Percentiles rank a stretch among this genome's conserved stretches.
These are phyloP conservation scores for Gallinago media DNA, from an alignment of 2,113 vertebrate genomes.

Conservation along the genomic window DNA sequence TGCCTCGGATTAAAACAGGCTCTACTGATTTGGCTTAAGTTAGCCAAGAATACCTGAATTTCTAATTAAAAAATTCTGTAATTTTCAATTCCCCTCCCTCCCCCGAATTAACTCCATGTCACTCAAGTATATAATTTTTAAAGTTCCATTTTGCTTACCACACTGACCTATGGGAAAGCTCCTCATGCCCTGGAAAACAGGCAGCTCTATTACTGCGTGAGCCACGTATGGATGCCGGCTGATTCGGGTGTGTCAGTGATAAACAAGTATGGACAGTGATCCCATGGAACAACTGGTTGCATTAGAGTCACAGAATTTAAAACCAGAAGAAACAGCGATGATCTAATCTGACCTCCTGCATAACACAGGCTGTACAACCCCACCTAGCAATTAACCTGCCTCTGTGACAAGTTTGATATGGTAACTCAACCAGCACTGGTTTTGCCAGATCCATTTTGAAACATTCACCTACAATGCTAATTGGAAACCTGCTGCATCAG, in stretches of 20 bases:
- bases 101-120: neutral
- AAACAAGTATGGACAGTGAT: conserved; percentile 58
- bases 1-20: neutral
- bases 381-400: conserved; percentile 59
- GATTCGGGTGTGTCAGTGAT: conserved; percentile 10
- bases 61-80: neutral
- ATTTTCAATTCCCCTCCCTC: neutral
- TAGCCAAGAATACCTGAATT: neutral
- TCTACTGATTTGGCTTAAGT: neutral
- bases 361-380: neutral
- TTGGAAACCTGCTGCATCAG: neutral
- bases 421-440: conserved; percentile 39
- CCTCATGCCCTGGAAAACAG: neutral
- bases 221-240: neutral
- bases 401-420: conserved; percentile 21
- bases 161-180: neutral
- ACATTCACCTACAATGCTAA: conserved; percentile 20
- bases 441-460: conserved; percentile 54
- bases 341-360: conserved; percentile 61
- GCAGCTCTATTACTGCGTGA: neutral
- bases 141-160: conserved; percentile 36
- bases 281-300: conserved; percentile 38
- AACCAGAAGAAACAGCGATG: conserved; percentile 45
- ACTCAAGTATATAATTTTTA: neutral
- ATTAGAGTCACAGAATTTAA: conserved; percentile 31